A percentile compares a stretch with the other conserved stretches of the same genome.
Evolutionary conservation across 2,888 invertebrate genomes (phyloP).

Genomic region (Plebejus argus): DNA sequence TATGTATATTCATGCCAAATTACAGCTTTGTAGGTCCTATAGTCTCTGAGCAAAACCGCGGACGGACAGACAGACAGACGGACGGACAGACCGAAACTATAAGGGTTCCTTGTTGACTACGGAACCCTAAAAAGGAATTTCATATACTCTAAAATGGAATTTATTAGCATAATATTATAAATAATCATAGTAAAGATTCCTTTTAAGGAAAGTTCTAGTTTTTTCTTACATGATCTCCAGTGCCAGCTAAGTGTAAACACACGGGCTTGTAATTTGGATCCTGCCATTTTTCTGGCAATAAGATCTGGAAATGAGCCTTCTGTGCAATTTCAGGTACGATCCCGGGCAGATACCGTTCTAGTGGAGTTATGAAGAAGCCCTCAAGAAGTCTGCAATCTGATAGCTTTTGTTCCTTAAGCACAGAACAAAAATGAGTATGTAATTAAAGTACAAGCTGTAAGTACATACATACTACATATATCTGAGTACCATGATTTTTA

Average conservation of each 20-base stretch:
- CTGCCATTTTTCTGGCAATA: slow-evolving; percentile 91
- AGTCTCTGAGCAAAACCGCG: too few relatives aligned
- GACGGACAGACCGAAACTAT: too few relatives aligned
- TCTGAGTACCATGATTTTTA: too few relatives aligned
- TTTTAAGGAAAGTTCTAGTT: slow-evolving; percentile 14
- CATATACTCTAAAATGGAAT: neutral
- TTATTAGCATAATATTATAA: neutral
- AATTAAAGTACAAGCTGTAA: neutral
- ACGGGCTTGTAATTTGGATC: slow-evolving; percentile 87
- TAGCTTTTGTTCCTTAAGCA: slow-evolving; percentile 84
- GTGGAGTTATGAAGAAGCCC: slow-evolving; percentile 93
- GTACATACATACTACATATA: too few relatives aligned
- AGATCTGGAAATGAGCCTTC: slow-evolving; percentile 89
- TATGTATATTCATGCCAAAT: too few relatives aligned
- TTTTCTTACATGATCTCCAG: slow-evolving; percentile 95
- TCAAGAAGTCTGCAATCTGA: slow-evolving; percentile 89
- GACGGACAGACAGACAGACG: too few relatives aligned
- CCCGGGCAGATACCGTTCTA: slow-evolving; percentile 90
- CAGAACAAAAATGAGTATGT: slow-evolving; percentile 29
- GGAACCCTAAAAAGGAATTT: neutral
- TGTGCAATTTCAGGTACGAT: slow-evolving; percentile 92
- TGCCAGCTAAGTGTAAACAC: slow-evolving; percentile 97
- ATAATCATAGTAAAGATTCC: neutral
- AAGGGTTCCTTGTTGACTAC: too few relatives aligned
- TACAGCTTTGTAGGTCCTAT: too few relatives aligned